These are phyloP conservation scores for Cryptosula pallasiana DNA, from an alignment of 2,888 invertebrate species.

Conservation along the genomic window DNA sequence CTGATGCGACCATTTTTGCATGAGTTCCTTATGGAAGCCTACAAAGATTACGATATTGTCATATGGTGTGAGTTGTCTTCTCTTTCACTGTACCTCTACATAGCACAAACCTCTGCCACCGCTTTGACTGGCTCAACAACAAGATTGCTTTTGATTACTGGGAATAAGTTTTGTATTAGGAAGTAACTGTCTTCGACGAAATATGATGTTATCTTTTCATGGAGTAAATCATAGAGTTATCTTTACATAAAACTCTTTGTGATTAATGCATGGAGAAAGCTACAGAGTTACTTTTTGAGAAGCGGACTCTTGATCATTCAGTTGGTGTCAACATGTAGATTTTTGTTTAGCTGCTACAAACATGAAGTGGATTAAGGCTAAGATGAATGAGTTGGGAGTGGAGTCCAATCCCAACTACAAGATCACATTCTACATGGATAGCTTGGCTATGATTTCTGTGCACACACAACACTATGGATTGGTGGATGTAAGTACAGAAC, in stretches of 20 bases:
- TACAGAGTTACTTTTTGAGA: too few species aligned
- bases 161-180: too few species aligned
- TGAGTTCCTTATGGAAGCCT: constrained; percentile 72
- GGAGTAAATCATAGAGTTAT: too few species aligned
- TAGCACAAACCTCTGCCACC: too few species aligned
- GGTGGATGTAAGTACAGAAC: constrained; percentile 78
- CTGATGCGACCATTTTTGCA: constrained; percentile 92
- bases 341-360: constrained; percentile 70
- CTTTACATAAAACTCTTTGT: too few species aligned
- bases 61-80: constrained; percentile 88
- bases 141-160: too few species aligned
- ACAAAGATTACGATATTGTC: constrained; percentile 80
- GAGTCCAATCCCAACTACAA: constrained; percentile 73
- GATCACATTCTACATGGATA: constrained; percentile 85
- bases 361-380: constrained; percentile 97
- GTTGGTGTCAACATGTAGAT: not conserved
- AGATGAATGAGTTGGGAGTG: constrained; percentile 88
- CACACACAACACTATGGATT: constrained; percentile 84
- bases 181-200: too few species aligned
- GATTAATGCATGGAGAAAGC: too few species aligned
- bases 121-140: too few species aligned
- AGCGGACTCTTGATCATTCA: too few species aligned
- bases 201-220: too few species aligned
- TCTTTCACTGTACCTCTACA: too few species aligned
- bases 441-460: constrained; percentile 89